Evolutionary conservation across 2,888 invertebrate species (phyloP).

Genomic region (Norana najaformis): DNA sequence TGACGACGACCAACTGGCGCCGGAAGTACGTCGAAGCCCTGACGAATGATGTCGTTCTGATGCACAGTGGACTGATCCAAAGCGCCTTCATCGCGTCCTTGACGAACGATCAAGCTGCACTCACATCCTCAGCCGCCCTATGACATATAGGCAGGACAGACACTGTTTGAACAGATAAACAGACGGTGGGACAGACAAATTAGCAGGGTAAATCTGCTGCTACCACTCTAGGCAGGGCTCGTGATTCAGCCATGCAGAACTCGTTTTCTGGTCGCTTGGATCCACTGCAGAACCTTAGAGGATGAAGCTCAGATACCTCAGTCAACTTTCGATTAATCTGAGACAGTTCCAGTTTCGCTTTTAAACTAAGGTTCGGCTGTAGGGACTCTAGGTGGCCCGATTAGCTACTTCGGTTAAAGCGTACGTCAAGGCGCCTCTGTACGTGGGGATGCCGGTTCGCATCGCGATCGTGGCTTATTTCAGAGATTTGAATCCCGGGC

Average conservation of each 20-base stretch:
- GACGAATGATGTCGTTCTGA: conserved; percentile 19
- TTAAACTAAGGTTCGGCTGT: background rate
- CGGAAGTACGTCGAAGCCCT: conserved; percentile 26
- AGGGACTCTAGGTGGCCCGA: too few relatives aligned
- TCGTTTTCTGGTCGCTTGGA: background rate
- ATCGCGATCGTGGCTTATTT: too few relatives aligned
- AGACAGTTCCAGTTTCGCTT: background rate
- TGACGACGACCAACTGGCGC: conserved; percentile 32
- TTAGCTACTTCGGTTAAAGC: too few relatives aligned
- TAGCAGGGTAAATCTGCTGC: background rate
- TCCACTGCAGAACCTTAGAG: background rate
- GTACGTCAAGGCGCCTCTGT: too few relatives aligned
- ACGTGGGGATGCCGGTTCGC: too few relatives aligned
- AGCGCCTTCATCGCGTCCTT: conserved; percentile 8
- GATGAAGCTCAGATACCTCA: background rate
- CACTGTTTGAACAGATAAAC: too few relatives aligned
- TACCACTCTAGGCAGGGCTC: background rate
- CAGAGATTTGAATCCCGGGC: too few relatives aligned
- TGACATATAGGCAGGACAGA: too few relatives aligned
- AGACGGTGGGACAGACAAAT: background rate
- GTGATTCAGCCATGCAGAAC: background rate
- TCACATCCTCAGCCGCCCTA: background rate
- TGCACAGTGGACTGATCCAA: conserved; percentile 21
- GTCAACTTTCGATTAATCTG: background rate
- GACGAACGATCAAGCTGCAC: background rate